phyloP scores from a whole-genome alignment of 2,797 vertebrate genomes.

The Cottoperca gobio region DNA sequence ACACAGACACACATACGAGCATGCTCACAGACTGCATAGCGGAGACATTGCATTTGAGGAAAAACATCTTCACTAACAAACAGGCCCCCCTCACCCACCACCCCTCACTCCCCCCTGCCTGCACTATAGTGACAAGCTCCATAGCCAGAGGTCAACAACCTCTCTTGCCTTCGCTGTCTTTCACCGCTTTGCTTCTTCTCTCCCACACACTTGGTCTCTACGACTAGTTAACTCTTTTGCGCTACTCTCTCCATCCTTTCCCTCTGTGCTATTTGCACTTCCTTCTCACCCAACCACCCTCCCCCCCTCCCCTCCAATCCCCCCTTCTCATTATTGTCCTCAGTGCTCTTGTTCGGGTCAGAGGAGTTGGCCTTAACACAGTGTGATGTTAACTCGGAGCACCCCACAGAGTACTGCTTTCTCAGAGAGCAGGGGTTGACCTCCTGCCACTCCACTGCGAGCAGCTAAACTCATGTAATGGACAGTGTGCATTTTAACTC shows the following conservation, averaged over 20 bases:
- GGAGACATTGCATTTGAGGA: slow-evolving; percentile 78
- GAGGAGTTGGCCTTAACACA: slow-evolving; percentile 43
- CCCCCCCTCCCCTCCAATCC: too few relatives aligned
- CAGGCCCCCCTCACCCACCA: slow-evolving; percentile 22
- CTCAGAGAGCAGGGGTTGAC: slow-evolving; percentile 40
- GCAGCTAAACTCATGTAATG: slow-evolving; percentile 33
- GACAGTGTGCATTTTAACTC: slow-evolving; percentile 35
- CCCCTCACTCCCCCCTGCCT: slow-evolving; percentile 22
- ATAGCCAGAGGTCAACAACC: slow-evolving; percentile 78
- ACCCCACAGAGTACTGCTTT: slow-evolving; percentile 38
- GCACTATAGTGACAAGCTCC: slow-evolving; percentile 62
- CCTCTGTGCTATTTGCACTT: slow-evolving; percentile 13
- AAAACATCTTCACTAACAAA: slow-evolving; percentile 83
- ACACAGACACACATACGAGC: slow-evolving; percentile 36
- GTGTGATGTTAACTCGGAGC: slow-evolving; percentile 50
- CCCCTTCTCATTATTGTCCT: slow-evolving; percentile 39
- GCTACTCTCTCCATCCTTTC: slow-evolving; percentile 20
- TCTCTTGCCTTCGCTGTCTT: slow-evolving; percentile 64
- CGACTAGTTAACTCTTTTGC: slow-evolving; percentile 37
- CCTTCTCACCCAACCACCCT: neutral
- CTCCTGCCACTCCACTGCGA: slow-evolving; percentile 35
- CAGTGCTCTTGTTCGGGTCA: slow-evolving; percentile 50
- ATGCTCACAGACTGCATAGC: slow-evolving; percentile 55
- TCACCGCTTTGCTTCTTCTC: slow-evolving; percentile 54
- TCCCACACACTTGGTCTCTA: slow-evolving; percentile 45